These are phyloP conservation scores for Ochropleura plecta DNA, from an alignment of 2,888 invertebrate species.

Conservation along the genomic window DNA sequence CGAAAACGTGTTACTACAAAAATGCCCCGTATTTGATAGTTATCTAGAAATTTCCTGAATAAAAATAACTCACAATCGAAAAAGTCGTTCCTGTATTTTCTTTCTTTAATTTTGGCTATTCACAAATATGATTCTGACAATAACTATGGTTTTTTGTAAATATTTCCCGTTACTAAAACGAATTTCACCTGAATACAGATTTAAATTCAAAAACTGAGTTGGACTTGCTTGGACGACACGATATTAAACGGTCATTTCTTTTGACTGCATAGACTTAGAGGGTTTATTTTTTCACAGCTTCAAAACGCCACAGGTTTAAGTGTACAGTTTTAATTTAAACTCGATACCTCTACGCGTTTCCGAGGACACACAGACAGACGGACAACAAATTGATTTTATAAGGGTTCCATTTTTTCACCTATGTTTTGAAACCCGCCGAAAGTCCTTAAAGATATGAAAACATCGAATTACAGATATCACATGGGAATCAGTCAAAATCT, in stretches of 20 bases:
- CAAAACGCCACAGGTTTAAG: too few relatives aligned
- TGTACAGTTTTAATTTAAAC: too few relatives aligned
- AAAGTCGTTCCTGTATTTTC: background rate
- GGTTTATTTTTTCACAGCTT: too few relatives aligned
- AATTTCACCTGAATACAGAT: background rate
- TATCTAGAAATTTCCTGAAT: too few relatives aligned
- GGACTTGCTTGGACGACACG: too few relatives aligned
- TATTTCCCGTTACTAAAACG: background rate
- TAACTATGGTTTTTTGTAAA: background rate
- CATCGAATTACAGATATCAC: background rate
- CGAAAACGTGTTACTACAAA: background rate
- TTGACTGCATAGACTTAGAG: too few relatives aligned
- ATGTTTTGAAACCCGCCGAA: background rate
- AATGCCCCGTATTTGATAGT: too few relatives aligned
- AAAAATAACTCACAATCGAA: background rate
- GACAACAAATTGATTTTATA: too few relatives aligned
- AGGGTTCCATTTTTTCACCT: background rate
- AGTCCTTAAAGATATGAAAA: background rate
- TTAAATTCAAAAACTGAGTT: background rate
- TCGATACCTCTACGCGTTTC: too few relatives aligned
- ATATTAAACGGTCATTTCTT: too few relatives aligned
- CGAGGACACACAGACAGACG: too few relatives aligned
- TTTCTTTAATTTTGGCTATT: background rate
- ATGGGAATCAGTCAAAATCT: background rate
- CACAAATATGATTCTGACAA: background rate